A percentile compares a stretch with the other conserved stretches of the same genome.
Conservation (phyloP, 2,113 vertebrate genomes). For the Centropus bengalensis region DNA sequence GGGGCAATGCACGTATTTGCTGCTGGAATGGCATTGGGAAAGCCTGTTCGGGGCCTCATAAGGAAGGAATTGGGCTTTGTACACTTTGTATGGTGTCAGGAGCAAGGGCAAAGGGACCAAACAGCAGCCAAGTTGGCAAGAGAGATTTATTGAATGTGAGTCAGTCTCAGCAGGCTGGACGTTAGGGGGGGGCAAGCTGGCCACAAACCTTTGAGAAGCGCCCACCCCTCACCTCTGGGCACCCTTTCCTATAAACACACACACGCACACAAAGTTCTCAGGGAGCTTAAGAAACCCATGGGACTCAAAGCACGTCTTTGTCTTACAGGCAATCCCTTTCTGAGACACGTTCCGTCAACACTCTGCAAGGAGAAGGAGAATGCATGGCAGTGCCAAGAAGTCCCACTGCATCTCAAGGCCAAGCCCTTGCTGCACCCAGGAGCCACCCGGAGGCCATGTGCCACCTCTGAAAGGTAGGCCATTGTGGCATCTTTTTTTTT, state of each 20-base stretch:
- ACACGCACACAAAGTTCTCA: background rate
- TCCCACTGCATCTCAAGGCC: accelerated
- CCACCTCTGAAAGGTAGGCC: background rate
- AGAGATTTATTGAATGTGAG: background rate
- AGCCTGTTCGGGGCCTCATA: accelerated
- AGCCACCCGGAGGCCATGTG: accelerated
- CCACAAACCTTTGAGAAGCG: background rate
- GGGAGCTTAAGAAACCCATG: accelerated
- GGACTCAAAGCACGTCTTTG: background rate
- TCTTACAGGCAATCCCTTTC: background rate
- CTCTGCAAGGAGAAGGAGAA: accelerated
- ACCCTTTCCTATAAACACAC: background rate
- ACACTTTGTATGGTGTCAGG: accelerated
- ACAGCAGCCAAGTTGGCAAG: background rate
- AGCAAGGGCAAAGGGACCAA: background rate
- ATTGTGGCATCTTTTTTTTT: background rate
- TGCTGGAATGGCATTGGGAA: accelerated
- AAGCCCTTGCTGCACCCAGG: accelerated
- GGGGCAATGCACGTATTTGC: accelerated
- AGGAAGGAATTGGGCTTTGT: background rate
- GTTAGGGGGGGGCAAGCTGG: background rate
- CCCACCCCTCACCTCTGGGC: background rate
- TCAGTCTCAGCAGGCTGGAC: background rate
- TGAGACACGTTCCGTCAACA: accelerated
- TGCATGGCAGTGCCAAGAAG: accelerated